Conservation (phyloP, 2,113 vertebrate species). For the Haemorhous mexicanus region DNA sequence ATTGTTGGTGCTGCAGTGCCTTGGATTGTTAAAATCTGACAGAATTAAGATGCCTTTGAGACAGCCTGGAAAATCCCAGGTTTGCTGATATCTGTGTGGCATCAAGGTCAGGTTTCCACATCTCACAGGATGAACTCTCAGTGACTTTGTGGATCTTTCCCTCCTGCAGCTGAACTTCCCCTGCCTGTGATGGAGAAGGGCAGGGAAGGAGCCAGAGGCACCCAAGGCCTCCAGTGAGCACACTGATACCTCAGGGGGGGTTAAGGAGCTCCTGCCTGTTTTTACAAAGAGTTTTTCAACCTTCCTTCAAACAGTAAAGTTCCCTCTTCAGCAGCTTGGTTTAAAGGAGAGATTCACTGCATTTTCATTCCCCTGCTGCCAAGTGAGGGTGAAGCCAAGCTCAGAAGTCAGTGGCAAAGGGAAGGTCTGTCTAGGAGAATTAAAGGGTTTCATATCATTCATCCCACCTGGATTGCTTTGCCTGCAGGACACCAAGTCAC, state of each 20-base stretch:
- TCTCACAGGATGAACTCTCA: background rate
- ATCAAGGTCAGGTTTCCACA: background rate
- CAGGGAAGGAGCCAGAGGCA: background rate
- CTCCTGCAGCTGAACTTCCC: background rate
- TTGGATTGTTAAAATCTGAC: background rate
- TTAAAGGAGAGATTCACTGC: background rate
- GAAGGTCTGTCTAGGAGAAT: background rate
- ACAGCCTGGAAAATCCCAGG: background rate
- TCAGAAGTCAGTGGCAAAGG: background rate
- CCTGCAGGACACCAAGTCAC: background rate
- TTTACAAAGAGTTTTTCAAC: background rate
- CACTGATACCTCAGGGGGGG: background rate
- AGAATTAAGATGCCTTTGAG: background rate
- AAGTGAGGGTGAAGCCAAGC: background rate
- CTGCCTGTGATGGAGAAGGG: background rate
- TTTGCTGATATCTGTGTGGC: background rate
- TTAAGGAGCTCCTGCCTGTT: background rate
- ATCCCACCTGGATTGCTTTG: background rate
- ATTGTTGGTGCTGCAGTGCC: background rate
- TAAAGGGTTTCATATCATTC: background rate
- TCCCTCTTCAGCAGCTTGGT: background rate
- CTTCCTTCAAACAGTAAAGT: constrained; percentile 12
- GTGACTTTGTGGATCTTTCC: background rate
- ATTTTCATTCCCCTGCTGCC: constrained; percentile 24
- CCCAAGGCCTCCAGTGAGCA: background rate